A percentile compares a stretch with the other conserved stretches of the same genome.
Conservation (phyloP, 2,888 invertebrate genomes). For the Epinotia demarniana region DNA sequence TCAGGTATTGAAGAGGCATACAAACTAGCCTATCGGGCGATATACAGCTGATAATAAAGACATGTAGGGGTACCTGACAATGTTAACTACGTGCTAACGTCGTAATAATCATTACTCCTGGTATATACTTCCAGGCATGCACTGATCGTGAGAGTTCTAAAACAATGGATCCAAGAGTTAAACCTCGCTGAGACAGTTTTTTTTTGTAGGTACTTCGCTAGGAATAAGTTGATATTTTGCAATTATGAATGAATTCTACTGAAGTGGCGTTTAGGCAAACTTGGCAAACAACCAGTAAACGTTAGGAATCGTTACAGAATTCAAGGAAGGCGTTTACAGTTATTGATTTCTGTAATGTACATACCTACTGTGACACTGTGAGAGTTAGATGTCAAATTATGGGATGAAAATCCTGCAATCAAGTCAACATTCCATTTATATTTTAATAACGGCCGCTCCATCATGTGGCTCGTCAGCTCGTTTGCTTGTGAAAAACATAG, state of each 20-base stretch:
- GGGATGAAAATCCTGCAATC: not conserved
- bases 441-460: not conserved
- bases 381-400: not conserved
- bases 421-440: not conserved
- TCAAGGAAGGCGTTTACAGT: not conserved
- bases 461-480: not conserved
- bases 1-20: constrained; percentile 3
- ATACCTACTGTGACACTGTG: not conserved
- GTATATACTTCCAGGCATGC: not conserved
- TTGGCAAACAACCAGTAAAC: too few relatives aligned
- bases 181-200: not conserved
- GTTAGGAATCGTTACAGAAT: too few relatives aligned
- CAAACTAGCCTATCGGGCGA: constrained; percentile 3
- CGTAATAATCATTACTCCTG: constrained; percentile 14
- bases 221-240: constrained; percentile 3
- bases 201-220: constrained; percentile 1
- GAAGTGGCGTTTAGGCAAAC: not conserved
- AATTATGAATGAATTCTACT: not conserved
- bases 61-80: not conserved
- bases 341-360: not conserved
- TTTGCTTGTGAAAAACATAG: not conserved
- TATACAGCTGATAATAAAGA: not conserved
- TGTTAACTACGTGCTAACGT: not conserved
- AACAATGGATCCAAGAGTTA: constrained; percentile 11
- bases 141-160: constrained; percentile 14